These are phyloP conservation scores for Ptychodera flava DNA, from an alignment of 35 echinoderm and acorn worm species.

Conservation along the genomic window DNA sequence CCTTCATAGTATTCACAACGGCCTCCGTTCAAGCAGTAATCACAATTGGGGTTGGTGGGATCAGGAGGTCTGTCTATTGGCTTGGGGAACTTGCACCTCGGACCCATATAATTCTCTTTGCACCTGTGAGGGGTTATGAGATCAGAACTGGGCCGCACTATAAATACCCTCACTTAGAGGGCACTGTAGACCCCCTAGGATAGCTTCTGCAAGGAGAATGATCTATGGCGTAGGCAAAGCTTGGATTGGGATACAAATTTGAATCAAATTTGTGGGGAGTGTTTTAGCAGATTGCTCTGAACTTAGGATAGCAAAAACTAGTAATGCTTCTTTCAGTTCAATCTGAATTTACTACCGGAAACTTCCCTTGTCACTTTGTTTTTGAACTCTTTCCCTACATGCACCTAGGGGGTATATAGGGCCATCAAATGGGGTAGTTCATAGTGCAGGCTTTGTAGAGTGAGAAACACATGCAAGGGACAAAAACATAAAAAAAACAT, in stretches of 20 bases:
- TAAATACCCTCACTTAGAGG: not conserved
- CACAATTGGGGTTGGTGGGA: not conserved
- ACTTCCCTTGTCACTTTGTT: too few relatives aligned
- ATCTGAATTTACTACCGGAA: too few relatives aligned
- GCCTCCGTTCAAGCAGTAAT: not conserved
- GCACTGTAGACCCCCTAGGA: not conserved
- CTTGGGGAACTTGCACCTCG: not conserved
- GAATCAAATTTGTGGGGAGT: too few relatives aligned
- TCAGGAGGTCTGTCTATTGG: not conserved
- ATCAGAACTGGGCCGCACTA: not conserved
- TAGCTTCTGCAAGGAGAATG: too few relatives aligned
- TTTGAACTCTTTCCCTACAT: not conserved
- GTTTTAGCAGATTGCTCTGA: too few relatives aligned
- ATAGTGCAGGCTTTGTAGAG: not conserved
- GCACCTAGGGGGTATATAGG: not conserved
- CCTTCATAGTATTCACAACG: not conserved
- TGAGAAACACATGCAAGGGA: not conserved
- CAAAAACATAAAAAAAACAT: not conserved
- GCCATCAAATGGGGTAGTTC: not conserved
- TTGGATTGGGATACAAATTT: too few relatives aligned
- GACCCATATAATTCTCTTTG: not conserved
- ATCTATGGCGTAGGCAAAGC: too few relatives aligned
- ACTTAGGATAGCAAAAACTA: too few relatives aligned
- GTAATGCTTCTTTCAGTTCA: too few relatives aligned
- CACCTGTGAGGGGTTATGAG: not conserved